Evolutionary conservation across 2,113 vertebrate genomes (phyloP), one percentile per base, ranked within the genome.

Genomic region (Sciurus niger): DNA sequence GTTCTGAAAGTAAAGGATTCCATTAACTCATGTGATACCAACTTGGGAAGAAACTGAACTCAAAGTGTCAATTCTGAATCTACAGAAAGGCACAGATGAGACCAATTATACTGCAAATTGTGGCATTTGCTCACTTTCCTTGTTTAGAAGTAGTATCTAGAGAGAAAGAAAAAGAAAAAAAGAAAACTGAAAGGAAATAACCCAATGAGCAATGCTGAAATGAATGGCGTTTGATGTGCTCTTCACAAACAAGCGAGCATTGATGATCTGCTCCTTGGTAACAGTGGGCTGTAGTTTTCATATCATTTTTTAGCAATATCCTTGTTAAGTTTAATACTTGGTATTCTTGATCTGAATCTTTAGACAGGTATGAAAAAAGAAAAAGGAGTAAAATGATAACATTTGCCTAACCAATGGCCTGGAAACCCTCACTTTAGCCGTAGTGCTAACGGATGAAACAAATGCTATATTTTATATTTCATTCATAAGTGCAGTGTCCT

Each of bases 391-490:
- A 73, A 95, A 96, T 94, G 96, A 96, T 97, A 97, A 97, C 88
- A 97, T 96, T 97, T 97, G 96, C 72, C 95, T 98, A 96, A 97
- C 86, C 93, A 97, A 97, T 95, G 96, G 87, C 85, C 92, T 97
- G 96, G 97, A 91, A 97, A 97, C 48, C 67, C 79, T 96, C 4
- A 25, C 88, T 84, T 97, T 48, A 87, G 96, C 89, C 92, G 96
- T n/a, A 94, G 96, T 96, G 51, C 67, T 93, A 92, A 96, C 94
- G 96, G 97, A 95, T 86, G 94, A 97, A 89, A 18, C 20, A 40
- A 96, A 96, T 70, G 60, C 30, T 74, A 46, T 98, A 40, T 96
- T 96, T 98, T 90, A 93, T 70, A 77, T 77, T 94, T 63, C 89
- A 73, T 68, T 97, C 55, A 95, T 91, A 94, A 80, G 93, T 95